Percentiles rank a stretch among this genome's conserved stretches.
Evolutionary conservation across 2,113 vertebrate genomes (phyloP).

Genomic region (Dromas ardeola): DNA sequence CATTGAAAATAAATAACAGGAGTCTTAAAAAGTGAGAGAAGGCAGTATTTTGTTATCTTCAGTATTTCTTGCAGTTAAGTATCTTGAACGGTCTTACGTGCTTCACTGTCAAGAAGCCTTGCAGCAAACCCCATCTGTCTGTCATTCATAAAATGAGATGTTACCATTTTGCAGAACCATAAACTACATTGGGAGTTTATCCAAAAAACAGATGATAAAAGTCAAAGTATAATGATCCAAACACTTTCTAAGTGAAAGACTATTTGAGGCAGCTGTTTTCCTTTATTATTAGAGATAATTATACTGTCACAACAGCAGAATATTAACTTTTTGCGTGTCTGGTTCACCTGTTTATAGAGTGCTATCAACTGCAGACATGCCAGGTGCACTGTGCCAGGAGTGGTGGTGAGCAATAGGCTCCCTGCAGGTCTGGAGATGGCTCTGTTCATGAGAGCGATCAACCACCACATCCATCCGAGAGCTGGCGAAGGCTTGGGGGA

Average conservation of each 20-base stretch:
- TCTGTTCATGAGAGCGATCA: neutral
- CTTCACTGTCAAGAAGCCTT: neutral
- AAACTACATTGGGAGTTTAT: conserved; percentile 25
- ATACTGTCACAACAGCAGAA: conserved; percentile 36
- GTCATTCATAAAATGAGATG: conserved; percentile 43
- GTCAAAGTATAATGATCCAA: conserved; percentile 41
- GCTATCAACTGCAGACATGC: neutral
- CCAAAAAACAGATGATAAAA: conserved; percentile 44
- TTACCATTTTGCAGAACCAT: neutral
- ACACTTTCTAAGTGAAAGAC: neutral
- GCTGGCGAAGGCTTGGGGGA: neutral
- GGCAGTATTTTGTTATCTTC: conserved; percentile 8
- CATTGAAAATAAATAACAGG: neutral
- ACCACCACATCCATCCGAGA: neutral
- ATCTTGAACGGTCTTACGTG: neutral
- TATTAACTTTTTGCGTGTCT: conserved; percentile 39
- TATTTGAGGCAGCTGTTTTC: conserved; percentile 46
- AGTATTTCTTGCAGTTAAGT: conserved; percentile 56
- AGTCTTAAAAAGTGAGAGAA: neutral
- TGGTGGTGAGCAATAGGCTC: neutral
- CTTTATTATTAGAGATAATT: conserved; percentile 67
- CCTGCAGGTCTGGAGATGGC: neutral
- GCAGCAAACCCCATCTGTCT: conserved; percentile 49
- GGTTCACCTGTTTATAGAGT: conserved; percentile 45
- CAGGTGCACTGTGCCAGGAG: neutral